These are phyloP conservation scores for Aphyosemion australe DNA, from an alignment of 2,113 vertebrate genomes.

Conservation along the genomic window DNA sequence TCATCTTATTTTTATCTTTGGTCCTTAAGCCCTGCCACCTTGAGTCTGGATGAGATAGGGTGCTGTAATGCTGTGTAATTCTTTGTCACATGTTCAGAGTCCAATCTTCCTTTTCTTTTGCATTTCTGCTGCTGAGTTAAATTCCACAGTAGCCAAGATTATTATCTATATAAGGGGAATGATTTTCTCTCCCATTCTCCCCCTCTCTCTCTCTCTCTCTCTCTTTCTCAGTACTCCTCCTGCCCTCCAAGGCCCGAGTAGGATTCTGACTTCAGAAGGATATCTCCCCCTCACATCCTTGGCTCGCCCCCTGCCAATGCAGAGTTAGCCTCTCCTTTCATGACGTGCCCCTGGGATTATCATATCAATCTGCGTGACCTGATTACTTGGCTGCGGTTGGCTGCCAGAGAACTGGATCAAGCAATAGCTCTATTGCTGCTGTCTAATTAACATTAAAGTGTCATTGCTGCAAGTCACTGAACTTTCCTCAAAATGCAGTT, in stretches of 20 bases:
- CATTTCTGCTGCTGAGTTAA: constrained; percentile 26
- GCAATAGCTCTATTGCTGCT: constrained; percentile 51
- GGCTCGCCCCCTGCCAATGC: constrained; percentile 60
- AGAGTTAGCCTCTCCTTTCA: constrained; percentile 78
- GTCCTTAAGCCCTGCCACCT: constrained; percentile 34
- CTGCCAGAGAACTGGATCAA: constrained; percentile 65
- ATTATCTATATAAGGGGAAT: constrained; percentile 53
- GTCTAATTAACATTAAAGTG: constrained; percentile 68
- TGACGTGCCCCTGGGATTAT: constrained; percentile 73
- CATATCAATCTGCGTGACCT: constrained; percentile 76
- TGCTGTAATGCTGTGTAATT: constrained; percentile 41
- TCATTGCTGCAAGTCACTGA: constrained; percentile 41
- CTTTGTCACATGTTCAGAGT: constrained; percentile 43
- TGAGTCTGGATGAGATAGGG: constrained; percentile 43
- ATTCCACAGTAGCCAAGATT: constrained; percentile 55
- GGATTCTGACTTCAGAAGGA: constrained; percentile 74
- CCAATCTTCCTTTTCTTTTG: constrained; percentile 29
- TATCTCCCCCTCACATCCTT: constrained; percentile 65
- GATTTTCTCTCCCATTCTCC: constrained; percentile 35
- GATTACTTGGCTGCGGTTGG: constrained; percentile 66
- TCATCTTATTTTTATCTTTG: constrained; percentile 27
- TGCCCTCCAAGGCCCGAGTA: constrained; percentile 58
- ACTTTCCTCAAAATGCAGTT: constrained; percentile 43
- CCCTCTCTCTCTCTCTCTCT: constrained; percentile 14
- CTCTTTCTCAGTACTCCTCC: constrained; percentile 23